Evolutionary conservation across 35 echinoderm and acorn worm genomes (phyloP).

Genomic region (Apostichopus californicus): DNA sequence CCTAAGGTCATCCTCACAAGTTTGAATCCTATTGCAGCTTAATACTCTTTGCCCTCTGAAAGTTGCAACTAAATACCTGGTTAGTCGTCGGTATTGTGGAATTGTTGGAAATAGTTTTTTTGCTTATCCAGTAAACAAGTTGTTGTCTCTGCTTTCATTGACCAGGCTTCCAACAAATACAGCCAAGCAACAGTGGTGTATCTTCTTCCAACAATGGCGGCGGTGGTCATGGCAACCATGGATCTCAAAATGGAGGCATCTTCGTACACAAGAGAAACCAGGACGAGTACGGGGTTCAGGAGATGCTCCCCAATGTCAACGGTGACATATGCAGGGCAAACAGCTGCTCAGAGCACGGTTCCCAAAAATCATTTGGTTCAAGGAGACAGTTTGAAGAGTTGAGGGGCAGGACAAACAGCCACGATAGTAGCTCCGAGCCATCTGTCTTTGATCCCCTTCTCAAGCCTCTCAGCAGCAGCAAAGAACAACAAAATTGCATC

Average conservation of each 20-base stretch:
- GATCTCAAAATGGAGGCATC: conserved; percentile 13
- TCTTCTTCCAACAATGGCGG: neutral
- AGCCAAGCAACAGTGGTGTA: neutral
- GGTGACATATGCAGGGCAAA: neutral
- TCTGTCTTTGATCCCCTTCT: conserved; percentile 16
- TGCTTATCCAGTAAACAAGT: too few species aligned
- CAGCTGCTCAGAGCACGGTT: neutral
- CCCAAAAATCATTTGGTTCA: neutral
- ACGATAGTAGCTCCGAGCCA: neutral
- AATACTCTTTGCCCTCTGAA: too few species aligned
- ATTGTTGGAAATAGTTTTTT: too few species aligned
- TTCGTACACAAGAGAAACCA: conserved; percentile 20
- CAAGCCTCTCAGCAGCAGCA: neutral
- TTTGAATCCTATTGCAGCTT: too few species aligned
- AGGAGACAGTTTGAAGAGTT: neutral
- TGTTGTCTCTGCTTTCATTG: too few species aligned
- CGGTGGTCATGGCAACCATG: neutral
- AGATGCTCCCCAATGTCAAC: neutral
- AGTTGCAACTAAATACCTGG: too few species aligned
- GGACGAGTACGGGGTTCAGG: conserved; percentile 19
- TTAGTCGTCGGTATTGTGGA: too few species aligned
- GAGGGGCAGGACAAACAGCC: neutral
- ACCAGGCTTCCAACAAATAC: neutral
- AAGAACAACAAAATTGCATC: neutral
- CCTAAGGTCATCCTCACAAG: too few species aligned